Conservation (phyloP, 64 coral and sea anemone genomes). For the Anthopleura sola region DNA sequence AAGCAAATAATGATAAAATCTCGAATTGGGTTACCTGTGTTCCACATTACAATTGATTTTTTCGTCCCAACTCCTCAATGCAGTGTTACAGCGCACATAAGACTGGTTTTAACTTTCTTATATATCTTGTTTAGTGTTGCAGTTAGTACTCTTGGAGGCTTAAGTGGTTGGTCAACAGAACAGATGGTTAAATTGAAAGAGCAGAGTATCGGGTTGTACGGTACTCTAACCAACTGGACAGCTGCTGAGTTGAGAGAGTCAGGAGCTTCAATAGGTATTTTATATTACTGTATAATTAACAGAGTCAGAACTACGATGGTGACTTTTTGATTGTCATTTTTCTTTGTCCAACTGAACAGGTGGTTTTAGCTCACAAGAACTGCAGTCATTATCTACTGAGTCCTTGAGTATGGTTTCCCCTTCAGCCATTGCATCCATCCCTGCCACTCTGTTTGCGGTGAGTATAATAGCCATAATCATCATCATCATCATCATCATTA, state of each 20-base stretch:
- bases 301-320: neutral
- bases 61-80: too few species aligned
- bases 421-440: constrained; percentile 16
- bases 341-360: neutral
- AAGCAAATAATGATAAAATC: neutral
- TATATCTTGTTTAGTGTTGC: constrained; percentile 8
- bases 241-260: constrained; percentile 23
- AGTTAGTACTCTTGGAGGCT: constrained; percentile 12
- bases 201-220: neutral
- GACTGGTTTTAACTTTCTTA: too few species aligned
- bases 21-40: too few species aligned
- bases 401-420: neutral
- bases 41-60: too few species aligned
- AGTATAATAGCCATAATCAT: neutral
- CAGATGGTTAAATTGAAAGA: constrained; percentile 11
- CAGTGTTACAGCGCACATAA: too few species aligned
- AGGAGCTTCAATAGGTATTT: constrained; percentile 30
- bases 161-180: constrained; percentile 9
- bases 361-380: constrained; percentile 1
- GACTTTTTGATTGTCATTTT: neutral
- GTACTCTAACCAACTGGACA: constrained; percentile 10
- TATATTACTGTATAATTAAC: neutral
- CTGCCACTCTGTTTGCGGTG: constrained; percentile 1
- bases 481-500: neutral
- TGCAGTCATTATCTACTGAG: neutral